Evolutionary conservation across 2,888 invertebrate genomes (phyloP).

Genomic region (Leptopterna dolabrata): DNA sequence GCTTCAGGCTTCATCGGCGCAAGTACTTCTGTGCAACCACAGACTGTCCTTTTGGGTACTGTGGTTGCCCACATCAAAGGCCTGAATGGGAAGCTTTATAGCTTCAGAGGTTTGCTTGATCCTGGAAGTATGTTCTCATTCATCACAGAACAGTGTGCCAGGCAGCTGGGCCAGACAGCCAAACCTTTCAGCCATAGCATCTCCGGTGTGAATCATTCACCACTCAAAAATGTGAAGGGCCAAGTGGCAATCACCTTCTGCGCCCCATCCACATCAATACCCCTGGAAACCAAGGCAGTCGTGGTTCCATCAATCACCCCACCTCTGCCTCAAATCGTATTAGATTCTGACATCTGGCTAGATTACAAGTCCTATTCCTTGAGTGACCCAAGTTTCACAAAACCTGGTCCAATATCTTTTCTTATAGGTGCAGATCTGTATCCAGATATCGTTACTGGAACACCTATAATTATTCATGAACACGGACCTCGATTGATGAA

Average conservation of each 20-base stretch:
- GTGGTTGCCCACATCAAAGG: no score
- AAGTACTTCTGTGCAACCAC: no score
- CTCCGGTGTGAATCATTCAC: neutral
- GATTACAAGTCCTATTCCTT: neutral
- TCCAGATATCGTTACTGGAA: neutral
- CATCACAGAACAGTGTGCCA: neutral
- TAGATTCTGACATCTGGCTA: neutral
- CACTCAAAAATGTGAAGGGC: neutral
- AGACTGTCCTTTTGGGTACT: no score
- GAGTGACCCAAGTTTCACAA: neutral
- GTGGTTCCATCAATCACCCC: neutral
- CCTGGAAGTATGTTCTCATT: neutral
- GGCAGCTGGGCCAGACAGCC: neutral
- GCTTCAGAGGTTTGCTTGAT: neutral
- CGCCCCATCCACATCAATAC: neutral
- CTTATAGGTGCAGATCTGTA: neutral
- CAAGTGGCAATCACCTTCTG: neutral
- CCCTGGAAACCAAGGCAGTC: neutral
- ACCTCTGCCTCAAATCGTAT: neutral
- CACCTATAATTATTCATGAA: neutral
- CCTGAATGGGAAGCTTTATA: no score
- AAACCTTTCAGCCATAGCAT: neutral
- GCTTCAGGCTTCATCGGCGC: neutral
- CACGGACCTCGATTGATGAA: neutral
- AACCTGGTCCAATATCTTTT: neutral